phyloP scores from a whole-genome alignment of 2,113 vertebrate species.

The Pelecanoides urinatrix region DNA sequence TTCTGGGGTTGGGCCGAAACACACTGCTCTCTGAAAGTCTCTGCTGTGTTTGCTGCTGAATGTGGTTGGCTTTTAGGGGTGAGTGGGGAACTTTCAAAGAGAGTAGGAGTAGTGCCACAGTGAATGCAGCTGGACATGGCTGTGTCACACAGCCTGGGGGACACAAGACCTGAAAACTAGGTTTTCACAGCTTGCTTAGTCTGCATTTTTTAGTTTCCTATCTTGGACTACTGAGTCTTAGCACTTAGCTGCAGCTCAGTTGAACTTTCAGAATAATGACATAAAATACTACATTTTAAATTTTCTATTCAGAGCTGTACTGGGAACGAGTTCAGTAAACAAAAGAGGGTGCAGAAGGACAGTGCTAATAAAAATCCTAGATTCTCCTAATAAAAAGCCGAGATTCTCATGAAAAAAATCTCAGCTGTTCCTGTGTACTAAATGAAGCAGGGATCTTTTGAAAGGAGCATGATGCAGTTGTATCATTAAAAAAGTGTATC shows the following conservation, averaged over 20 bases:
- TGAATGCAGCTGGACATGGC: not conserved
- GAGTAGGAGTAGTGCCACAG: not conserved
- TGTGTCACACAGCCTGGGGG: not conserved
- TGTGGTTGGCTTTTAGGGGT: not conserved
- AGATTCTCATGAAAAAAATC: not conserved
- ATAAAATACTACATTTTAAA: not conserved
- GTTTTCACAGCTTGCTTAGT: not conserved
- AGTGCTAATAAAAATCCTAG: not conserved
- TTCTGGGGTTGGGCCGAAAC: not conserved
- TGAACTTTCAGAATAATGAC: conserved; percentile 1
- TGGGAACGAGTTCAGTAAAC: not conserved
- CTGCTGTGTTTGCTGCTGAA: not conserved
- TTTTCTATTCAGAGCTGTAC: not conserved
- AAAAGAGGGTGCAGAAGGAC: not conserved
- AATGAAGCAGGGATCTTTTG: not conserved
- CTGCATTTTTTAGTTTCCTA: not conserved
- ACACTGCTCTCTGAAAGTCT: not conserved
- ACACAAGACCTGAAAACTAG: not conserved
- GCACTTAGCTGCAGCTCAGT: not conserved
- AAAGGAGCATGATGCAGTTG: not conserved
- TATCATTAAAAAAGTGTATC: not conserved
- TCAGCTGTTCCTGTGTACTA: not conserved
- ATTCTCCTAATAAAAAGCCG: not conserved
- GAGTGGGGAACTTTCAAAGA: not conserved
- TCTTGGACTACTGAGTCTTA: not conserved